Evolutionary conservation across 2,797 vertebrate genomes (phyloP), one percentile per base, ranked within the genome.

Genomic region (Manis crassicaudata): DNA sequence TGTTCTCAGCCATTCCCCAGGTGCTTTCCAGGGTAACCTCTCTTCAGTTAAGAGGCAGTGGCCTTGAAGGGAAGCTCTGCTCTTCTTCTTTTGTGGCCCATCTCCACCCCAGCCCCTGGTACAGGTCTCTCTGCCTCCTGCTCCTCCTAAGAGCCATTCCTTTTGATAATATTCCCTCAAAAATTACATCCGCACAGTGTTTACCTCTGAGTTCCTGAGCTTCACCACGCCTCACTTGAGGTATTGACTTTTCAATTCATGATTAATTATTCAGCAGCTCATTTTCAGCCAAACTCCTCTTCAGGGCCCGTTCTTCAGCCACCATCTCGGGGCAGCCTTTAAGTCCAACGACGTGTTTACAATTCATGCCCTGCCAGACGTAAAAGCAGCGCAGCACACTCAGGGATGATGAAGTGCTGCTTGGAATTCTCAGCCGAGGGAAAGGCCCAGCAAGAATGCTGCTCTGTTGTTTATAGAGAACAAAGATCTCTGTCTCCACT

Each of bases 221-320:
- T 80, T 84, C 80, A 84, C 96, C 97, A 92, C 0, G 27, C 92
- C 92, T 97, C 96, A 92, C 95, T 97, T 97, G 96, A 95, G 73
- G 58, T 95, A 96, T 96, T 97, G 96, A 97, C 96, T 97, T 97
- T 98, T 90, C 97, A 94, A n/a, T 93, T 90, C 89, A 10, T 37
- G 67, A 95, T 97, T 96, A 98, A 97, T 98, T 96, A 98, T 98
- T 97, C 96, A 97, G 89, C 43, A 90, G 73, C 70, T 97, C 97
- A 96, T 97, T 97, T 97, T 93, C 97, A 97, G 86, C 90, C 92
- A 67, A 93, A 96, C 68, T 93, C 70, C 79, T 96, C 96, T 95
- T 94, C 75, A 67, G 94, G 86, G 90, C 46, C 92, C 32, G 67
- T 75, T 97, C 92, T 62, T 85, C 56, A 93, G 90, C 95, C 83